Percentiles rank a stretch among this genome's conserved stretches.
Evolutionary conservation across 2,113 vertebrate genomes (phyloP).

Genomic region (Nanorana parkeri): DNA sequence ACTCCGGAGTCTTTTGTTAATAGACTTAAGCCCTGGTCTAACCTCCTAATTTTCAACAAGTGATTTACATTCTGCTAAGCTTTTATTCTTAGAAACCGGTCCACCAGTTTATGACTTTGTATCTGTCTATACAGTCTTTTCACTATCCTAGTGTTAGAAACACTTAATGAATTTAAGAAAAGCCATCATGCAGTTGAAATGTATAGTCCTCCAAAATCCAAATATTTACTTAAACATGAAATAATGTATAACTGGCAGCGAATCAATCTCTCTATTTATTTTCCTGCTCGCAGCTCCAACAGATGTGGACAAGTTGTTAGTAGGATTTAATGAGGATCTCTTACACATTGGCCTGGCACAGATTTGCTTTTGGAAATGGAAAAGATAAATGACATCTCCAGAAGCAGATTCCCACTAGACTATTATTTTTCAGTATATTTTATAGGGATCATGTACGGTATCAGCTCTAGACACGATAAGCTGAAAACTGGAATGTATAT

Average conservation of each 20-base stretch:
- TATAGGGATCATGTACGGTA: background rate
- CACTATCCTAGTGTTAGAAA: conserved; percentile 23
- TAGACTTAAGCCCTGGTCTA: conserved; percentile 4
- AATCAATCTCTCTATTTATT: conserved; percentile 49
- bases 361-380: background rate
- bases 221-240: conserved; percentile 52
- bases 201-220: conserved; percentile 39
- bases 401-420: conserved; percentile 7
- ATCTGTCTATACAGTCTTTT: conserved; percentile 8
- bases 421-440: background rate
- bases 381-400: conserved; percentile 8
- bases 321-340: conserved; percentile 5
- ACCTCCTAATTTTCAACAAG: background rate
- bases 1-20: conserved; percentile 1
- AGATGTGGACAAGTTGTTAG: conserved; percentile 41
- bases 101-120: conserved; percentile 16
- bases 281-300: conserved; percentile 28
- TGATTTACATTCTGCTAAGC: conserved; percentile 10
- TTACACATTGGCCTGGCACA: background rate
- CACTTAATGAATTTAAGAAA: conserved; percentile 43
- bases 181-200: conserved; percentile 39
- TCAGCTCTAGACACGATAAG: too few species aligned
- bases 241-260: conserved; percentile 48
- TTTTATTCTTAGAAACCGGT: conserved; percentile 16
- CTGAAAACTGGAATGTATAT: too few species aligned